Evolutionary conservation across 2,888 invertebrate genomes (phyloP), one percentile per base, ranked within the genome.

Genomic region (Xylocampa areola): DNA sequence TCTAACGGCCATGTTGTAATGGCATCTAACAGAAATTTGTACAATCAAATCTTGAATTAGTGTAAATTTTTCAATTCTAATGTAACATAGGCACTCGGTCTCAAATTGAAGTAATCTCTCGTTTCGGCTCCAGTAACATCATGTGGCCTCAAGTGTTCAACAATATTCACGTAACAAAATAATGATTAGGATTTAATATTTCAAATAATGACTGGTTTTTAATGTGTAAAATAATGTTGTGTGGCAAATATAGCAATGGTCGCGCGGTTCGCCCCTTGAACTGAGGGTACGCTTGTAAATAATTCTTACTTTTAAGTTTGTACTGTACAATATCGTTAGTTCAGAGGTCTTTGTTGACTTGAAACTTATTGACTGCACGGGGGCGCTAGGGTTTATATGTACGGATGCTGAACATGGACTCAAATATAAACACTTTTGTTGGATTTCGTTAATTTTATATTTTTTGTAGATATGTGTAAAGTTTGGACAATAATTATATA

Each of bases 401-500:
- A 77, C 67, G 66, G 55, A 70, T 76, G 69, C 54, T 68, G 58
- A 76, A 70, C 65, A 68, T 76, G 73, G 76, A 82, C 73, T 80
- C 73, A 65, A 76, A 73, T 70, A 68, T 64, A 71, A 64, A 69
- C 68, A 66, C 65, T 64, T n/a, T n/a, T 50, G 61, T 71, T 77
- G 54, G 64, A 64, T 55, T 63, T 62, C 14, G 25, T 78, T 76
- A 68, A 21, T 81, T 71, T 68, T 65, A 64, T 76, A 64, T 79
- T 77, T 81, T 86, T 84, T 90, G 86, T 90, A 89, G 89, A 88
- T 90, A 90, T 87, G 76, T 88, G 90, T 90, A 89, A 89, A 88
- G 87, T 89, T 91, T 87, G 86, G 92, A 92, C 92, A 92, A 92
- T 92, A 92, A 91, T 85, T 85, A 80, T 84, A 80, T 83, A 81